Base-by-base conservation (phyloP, 2,888 invertebrate species). In the Melieria omissa region DNA sequence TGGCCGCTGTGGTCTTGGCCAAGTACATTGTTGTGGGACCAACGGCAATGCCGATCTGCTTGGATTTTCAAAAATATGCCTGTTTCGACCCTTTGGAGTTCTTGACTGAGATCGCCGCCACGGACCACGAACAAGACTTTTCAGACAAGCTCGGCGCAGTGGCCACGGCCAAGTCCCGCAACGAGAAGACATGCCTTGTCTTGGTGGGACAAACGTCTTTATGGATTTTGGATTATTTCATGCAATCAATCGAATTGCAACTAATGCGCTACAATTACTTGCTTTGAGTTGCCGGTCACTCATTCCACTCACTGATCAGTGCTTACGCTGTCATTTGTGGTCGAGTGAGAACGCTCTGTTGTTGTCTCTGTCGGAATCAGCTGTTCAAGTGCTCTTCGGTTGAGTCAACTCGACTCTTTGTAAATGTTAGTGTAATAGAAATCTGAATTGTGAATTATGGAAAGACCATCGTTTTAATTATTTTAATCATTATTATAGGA, bases 11-110 rank as follows among this genome's bases (percentile, higher is more conserved):
- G 14, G 74, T 71, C 6, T 3, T 81, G 55, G 72, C 76, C 0
- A 77, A 81, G 44, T 76, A 77, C 16, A 76, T 81, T 3, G 68
- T 55, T 4, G 76, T 81, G 29, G 69, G 76, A 1, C 49, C 64
- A 1, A 44, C 45, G 5, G 29, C 78, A 0, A 76, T 74, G 14
- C 79, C 80, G 7, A 73, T 79, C 61, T 80, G 80, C 58, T 57
- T 81, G 44, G 57, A 57, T 14, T 57, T 14, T 57, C 57, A 5
- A 14, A 57, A 14, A 5, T 16, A 14, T 6, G 8, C 52, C 9
- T 5, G 10, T 49, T 10, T 49, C 49, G 49, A 49, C 1, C 9
- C 52, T 52, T 5, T n/a, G 5, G 9, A 5, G n/a, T 52, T 4
- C 12, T 8, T 8, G 12, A 52, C 14, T 14, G 52, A 52, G 14